Base-by-base conservation (phyloP, 2,113 vertebrate genomes). In the Megalops atlanticus region DNA sequence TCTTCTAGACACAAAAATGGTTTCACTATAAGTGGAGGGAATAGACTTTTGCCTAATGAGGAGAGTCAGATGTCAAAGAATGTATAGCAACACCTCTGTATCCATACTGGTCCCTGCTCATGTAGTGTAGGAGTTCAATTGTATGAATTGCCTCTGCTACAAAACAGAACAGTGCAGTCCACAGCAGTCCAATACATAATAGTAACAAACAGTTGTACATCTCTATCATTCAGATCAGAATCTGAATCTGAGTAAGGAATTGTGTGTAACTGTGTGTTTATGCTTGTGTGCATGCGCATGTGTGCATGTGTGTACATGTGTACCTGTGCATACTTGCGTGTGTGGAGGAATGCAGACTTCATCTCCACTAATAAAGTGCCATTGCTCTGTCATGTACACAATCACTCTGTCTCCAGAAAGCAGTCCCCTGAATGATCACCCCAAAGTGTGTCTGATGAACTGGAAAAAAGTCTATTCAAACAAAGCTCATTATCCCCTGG, bases 401-500 rank as follows among this genome's bases (percentile, higher is more conserved):
- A 93, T 90, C 88, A 90, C 79, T 64, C 81, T 89, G 91, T 92
- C 93, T 93, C 92, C 93, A 91, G 94, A 92, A 94, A 95, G 92
- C 92, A 93, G 94, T 11, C 94, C 94, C 92, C 94, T 95, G 94
- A 96, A 94, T 96, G 94, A 96, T 95, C 95, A 95, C 93, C 93
- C 93, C 94, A 95, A 96, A 95, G 95, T 95, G 95, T 95, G 94
- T 93, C 94, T 95, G 95, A 96, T 96, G 94, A 96, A 96, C 94
- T 96, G 95, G 95, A 96, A 96, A n/a, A 96, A 96, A 96, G 94
- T 95, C 95, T 96, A 95, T 95, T 96, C 94, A 96, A 96, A 96
- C 93, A 95, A 95, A 95, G 94, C 95, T 95, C 95, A 95, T 96
- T 96, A 96, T 94, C 95, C 58, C 94, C 94, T 94, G 92, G 95